Conservation (phyloP, 2,797 vertebrate species). For the Megalops cyprinoides region DNA sequence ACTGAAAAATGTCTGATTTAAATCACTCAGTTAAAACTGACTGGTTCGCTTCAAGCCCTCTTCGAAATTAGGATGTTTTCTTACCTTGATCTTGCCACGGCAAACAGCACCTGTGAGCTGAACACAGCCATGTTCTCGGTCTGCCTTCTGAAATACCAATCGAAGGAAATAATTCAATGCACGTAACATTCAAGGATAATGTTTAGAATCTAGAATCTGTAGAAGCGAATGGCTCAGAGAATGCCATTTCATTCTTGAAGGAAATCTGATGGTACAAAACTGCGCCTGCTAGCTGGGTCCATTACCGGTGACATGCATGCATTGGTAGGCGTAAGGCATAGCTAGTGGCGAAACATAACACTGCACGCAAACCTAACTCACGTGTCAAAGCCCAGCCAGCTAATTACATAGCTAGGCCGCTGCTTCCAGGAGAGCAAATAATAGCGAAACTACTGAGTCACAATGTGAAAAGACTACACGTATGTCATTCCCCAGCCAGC, state of each 20-base stretch:
- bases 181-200: not conserved
- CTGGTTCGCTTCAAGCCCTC: not conserved
- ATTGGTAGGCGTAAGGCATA: no score
- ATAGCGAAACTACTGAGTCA: constrained; percentile 15
- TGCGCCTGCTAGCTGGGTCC: no score
- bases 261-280: no score
- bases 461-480: no score
- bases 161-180: not conserved
- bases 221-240: no score
- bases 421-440: constrained; percentile 56
- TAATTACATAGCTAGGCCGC: not conserved
- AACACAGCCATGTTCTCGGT: constrained; percentile 76
- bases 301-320: no score
- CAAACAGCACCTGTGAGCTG: constrained; percentile 77
- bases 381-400: not conserved
- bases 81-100: constrained; percentile 83
- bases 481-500: no score
- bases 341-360: constrained; percentile 4
- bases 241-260: no score
- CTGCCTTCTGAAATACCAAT: not conserved
- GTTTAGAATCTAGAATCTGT: no score
- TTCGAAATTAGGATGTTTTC: constrained; percentile 21
- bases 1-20: no score
- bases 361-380: not conserved
- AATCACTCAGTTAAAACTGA: not conserved